Conservation (phyloP, 2,113 vertebrate species). For the Chionodraco myersi region DNA sequence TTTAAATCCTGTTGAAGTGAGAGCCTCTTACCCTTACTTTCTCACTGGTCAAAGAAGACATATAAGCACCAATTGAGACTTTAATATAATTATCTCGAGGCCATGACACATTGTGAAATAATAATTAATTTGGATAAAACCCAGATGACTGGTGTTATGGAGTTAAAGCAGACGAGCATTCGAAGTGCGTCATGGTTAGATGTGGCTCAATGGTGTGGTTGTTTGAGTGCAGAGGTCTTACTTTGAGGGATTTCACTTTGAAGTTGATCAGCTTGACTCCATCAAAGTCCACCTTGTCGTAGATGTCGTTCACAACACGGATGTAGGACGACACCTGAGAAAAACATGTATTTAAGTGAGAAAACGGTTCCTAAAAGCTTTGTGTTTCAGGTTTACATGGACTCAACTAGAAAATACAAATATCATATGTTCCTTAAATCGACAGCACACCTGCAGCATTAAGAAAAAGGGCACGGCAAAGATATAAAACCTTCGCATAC, state of each 20-base stretch:
- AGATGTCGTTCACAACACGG: slow-evolving; percentile 84
- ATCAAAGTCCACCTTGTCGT: slow-evolving; percentile 81
- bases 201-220: neutral
- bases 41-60: slow-evolving; percentile 2
- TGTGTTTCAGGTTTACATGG: neutral
- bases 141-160: neutral
- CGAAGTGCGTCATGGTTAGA: neutral
- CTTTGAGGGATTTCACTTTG: slow-evolving; percentile 84
- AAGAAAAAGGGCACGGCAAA: neutral
- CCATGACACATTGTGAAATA: neutral
- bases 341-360: slow-evolving; percentile 4
- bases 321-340: slow-evolving; percentile 84
- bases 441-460: neutral
- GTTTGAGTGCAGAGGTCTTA: slow-evolving; percentile 64
- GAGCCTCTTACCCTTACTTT: neutral
- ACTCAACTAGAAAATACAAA: neutral
- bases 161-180: neutral
- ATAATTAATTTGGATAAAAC: neutral
- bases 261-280: slow-evolving; percentile 86
- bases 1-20: neutral
- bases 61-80: neutral
- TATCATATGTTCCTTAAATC: neutral
- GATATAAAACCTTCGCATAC: too few relatives aligned
- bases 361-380: neutral
- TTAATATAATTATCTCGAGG: neutral